These are phyloP conservation scores for Mus spretus DNA, from an alignment of 2,797 vertebrate genomes.

Conservation along the genomic window DNA sequence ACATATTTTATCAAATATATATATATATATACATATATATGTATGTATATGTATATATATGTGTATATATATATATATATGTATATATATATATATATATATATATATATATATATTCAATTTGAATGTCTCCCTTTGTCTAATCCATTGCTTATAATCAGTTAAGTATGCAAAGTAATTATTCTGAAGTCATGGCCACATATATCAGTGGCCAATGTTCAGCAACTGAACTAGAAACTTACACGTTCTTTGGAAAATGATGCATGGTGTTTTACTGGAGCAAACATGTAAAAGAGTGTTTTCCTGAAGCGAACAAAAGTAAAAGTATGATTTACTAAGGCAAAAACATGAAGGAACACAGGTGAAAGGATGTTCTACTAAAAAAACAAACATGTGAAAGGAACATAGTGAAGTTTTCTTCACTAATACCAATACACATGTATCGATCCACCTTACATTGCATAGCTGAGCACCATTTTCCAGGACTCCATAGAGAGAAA, in stretches of 20 bases:
- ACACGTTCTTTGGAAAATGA: background rate
- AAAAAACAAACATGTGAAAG: no score
- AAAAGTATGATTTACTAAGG: background rate
- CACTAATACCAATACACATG: no score
- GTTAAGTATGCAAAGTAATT: slow-evolving; percentile 21
- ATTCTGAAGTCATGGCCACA: background rate
- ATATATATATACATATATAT: background rate
- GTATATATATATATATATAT: background rate
- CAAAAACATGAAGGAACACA: background rate
- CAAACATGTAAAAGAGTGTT: background rate
- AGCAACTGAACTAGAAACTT: background rate
- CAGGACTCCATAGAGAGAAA: background rate
- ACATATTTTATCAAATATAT: no score
- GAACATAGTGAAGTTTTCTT: background rate
- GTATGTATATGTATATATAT: background rate
- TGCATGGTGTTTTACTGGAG: background rate
- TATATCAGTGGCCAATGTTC: background rate
- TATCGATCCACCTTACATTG: background rate
- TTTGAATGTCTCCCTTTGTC: background rate
- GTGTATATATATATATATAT: no score
- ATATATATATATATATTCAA: background rate
- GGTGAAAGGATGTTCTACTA: background rate
- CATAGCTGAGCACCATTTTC: background rate
- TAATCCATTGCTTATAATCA: background rate
- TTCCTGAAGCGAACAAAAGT: background rate